Conservation (phyloP, 2,888 invertebrate genomes). For the Epinotia brunnichana region DNA sequence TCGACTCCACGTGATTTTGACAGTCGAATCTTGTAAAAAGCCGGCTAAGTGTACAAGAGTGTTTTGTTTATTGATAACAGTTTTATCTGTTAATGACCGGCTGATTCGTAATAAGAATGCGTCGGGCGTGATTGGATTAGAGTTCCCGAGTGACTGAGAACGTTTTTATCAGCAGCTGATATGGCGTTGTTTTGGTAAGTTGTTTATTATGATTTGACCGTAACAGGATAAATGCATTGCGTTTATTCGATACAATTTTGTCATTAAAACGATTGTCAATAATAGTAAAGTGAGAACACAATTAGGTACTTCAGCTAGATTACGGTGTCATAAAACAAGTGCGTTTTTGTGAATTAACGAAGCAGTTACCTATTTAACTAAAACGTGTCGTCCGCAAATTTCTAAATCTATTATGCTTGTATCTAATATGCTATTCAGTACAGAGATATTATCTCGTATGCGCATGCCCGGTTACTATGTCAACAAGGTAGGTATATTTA, state of each 20-base stretch:
- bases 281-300: background rate
- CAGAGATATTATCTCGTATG: constrained; percentile 61
- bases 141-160: constrained; percentile 56
- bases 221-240: background rate
- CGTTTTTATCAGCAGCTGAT: constrained; percentile 59
- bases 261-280: background rate
- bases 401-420: constrained; percentile 71
- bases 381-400: constrained; percentile 56
- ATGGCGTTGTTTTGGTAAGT: constrained; percentile 76
- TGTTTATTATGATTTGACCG: constrained; percentile 54
- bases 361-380: constrained; percentile 44
- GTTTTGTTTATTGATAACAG: constrained; percentile 40
- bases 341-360: constrained; percentile 40
- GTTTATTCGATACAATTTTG: background rate
- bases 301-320: constrained; percentile 4
- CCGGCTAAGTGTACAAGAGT: constrained; percentile 51
- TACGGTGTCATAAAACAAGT: background rate
- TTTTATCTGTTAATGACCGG: constrained; percentile 23
- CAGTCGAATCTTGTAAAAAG: constrained; percentile 66
- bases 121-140: constrained; percentile 29
- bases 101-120: constrained; percentile 31
- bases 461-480: constrained; percentile 78
- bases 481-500: constrained; percentile 68
- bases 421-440: constrained; percentile 70
- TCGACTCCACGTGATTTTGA: constrained; percentile 78